Conservation (phyloP, 1,140 invertebrate species). For the Drosophila triauraria region DNA sequence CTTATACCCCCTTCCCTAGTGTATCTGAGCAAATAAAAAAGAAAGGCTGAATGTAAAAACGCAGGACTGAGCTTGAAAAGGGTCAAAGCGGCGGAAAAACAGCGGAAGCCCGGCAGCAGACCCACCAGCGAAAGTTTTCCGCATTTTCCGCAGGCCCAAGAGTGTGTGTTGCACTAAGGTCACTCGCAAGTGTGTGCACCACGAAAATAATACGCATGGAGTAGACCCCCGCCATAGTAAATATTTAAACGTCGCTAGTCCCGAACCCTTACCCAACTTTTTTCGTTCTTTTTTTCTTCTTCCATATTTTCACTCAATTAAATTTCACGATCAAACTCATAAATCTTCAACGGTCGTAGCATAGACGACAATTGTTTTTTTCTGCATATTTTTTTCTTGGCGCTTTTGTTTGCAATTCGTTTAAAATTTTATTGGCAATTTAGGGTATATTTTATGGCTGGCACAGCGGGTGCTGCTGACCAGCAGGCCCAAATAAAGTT, state of each 20-base stretch:
- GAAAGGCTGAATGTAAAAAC: not conserved
- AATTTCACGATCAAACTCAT: conserved; percentile 81
- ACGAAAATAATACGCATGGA: conserved; percentile 27
- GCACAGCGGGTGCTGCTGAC: conserved; percentile 59
- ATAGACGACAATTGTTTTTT: conserved; percentile 80
- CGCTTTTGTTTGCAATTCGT: conserved; percentile 64
- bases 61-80: conserved; percentile 21
- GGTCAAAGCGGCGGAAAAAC: conserved; percentile 47
- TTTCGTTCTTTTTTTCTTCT: conserved; percentile 5
- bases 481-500: conserved; percentile 72
- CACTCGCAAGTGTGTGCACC: conserved; percentile 23
- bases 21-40: conserved; percentile 10
- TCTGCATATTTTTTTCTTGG: conserved; percentile 22
- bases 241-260: conserved; percentile 34
- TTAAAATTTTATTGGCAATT: conserved; percentile 84
- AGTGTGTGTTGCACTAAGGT: conserved; percentile 27
- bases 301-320: conserved; percentile 84
- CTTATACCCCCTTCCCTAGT: not conserved
- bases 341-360: conserved; percentile 63
- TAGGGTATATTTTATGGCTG: conserved; percentile 76
- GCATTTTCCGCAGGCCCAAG: conserved; percentile 16
- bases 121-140: conserved; percentile 13
- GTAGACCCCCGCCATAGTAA: conserved; percentile 14
- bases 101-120: conserved; percentile 16
- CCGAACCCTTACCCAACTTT: not conserved